phyloP scores from a whole-genome alignment of 1,140 invertebrate species.

The Lethocerus indicus region DNA sequence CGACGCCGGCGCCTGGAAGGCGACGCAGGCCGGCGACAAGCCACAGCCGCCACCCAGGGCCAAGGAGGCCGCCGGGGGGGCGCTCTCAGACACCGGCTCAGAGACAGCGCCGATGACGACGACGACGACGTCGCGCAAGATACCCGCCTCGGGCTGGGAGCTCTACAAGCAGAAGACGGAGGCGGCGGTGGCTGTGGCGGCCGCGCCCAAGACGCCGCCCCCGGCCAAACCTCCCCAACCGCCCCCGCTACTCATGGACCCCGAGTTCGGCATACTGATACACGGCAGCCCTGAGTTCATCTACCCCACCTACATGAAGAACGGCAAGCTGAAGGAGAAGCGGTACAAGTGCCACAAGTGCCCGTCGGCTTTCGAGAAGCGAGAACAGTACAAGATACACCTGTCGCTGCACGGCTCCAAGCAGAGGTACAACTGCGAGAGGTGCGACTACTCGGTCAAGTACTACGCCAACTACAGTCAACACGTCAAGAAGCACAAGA shows the following conservation, averaged over 20 bases:
- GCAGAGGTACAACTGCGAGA: constrained; percentile 64
- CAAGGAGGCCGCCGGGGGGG: too few species aligned
- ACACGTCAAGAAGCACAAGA: constrained; percentile 58
- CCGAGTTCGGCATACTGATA: constrained; percentile 45
- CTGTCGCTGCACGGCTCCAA: constrained; percentile 65
- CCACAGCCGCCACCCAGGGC: too few species aligned
- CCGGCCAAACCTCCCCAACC: background rate
- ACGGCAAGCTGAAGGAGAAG: constrained; percentile 55
- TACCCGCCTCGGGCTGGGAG: constrained; percentile 42
- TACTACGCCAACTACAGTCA: constrained; percentile 69
- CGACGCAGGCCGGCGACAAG: constrained; percentile 17
- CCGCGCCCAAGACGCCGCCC: constrained; percentile 7
- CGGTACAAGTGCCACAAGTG: constrained; percentile 72
- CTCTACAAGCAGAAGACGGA: constrained; percentile 39
- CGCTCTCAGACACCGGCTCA: too few species aligned
- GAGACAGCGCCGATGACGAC: constrained; percentile 20
- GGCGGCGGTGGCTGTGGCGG: too few species aligned
- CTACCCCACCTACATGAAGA: constrained; percentile 55
- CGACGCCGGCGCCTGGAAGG: background rate
- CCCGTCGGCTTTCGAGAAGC: constrained; percentile 73
- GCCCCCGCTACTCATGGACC: constrained; percentile 27
- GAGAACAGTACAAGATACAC: constrained; percentile 70
- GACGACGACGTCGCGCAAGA: constrained; percentile 10
- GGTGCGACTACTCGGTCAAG: constrained; percentile 78
- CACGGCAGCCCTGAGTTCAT: constrained; percentile 57